Evolutionary conservation across 1,140 invertebrate genomes (phyloP), one percentile per base, ranked within the genome.

Genomic region (Drosophila lowei): DNA sequence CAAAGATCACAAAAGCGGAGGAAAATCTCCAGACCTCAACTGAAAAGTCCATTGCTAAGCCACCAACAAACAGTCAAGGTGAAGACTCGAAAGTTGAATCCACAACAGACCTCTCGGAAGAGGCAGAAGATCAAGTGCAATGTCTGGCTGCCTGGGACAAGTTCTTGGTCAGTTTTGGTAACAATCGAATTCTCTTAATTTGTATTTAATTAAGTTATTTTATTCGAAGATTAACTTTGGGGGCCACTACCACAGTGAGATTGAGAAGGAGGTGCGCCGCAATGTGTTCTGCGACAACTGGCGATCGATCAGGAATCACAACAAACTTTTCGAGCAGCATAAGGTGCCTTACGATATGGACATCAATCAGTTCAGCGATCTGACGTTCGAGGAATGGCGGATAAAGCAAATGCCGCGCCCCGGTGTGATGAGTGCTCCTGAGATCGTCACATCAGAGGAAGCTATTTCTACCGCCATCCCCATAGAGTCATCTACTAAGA

Each of bases 361-460:
- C 3, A 50, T 85, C 21, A 85, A 85, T 54, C 74, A 77, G 16
- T 83, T 65, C 16, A 46, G 60, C 50, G 79, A 85, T 53, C 18
- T 57, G 42, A 72, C 61, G 0, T 16, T 55, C 42, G 68, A 77
- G 1, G 80, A 84, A 46, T 81, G 73, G 61, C 30, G 25, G 7
- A 11, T 7, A 1, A 53, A 23, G 30, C 9, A 38, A 21, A 21
- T 23, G 15, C 60, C 60, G 13, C 28, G 1, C 15, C 54, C 21
- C 1, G 6, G 8, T 11, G 23, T 34, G 2, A 34, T 23, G 23
- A 25, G 4, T 5, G 34, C 34, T 1, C 34, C 34, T 38, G 34
- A 13, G 34, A 13, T 38, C 3, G 34, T 38, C 9, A 13, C 11
- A 13, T 38, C 11, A 4, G 34, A 11, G 34, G 11, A 38, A 4